phyloP scores from a whole-genome alignment of 2,888 invertebrate genomes.

The Incurvaria masculella region DNA sequence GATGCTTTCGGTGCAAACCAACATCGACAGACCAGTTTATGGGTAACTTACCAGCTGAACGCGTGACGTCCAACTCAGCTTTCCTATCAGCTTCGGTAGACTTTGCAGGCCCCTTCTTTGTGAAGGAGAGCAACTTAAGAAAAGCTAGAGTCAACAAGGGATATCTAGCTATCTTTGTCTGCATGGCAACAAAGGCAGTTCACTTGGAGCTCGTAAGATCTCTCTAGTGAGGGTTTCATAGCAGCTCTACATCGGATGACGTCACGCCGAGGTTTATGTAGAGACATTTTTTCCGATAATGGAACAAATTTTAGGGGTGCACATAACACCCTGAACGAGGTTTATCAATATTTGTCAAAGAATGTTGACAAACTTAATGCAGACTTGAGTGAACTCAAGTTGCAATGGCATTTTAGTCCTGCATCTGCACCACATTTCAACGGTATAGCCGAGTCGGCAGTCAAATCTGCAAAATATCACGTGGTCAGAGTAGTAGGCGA shows the following conservation, averaged over 20 bases:
- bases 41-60: constrained; percentile 6
- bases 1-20: background rate
- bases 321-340: constrained; percentile 14
- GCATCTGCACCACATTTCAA: background rate
- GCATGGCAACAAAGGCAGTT: too few species aligned
- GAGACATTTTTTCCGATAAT: constrained; percentile 14
- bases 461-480: too few species aligned
- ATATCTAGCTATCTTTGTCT: constrained; percentile 14
- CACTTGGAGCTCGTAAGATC: too few species aligned
- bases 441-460: constrained; percentile 12
- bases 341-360: constrained; percentile 8
- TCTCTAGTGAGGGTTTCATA: too few species aligned
- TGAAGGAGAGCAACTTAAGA: too few species aligned
- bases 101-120: constrained; percentile 15
- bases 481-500: too few species aligned
- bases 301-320: constrained; percentile 16
- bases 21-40: background rate
- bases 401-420: constrained; percentile 11
- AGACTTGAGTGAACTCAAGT: constrained; percentile 5
- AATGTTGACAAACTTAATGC: constrained; percentile 10
- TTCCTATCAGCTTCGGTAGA: constrained; percentile 12
- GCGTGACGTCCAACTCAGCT: constrained; percentile 6
- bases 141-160: constrained; percentile 9
- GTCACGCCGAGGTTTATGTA: constrained; percentile 14
- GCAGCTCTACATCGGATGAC: too few species aligned